Evolutionary conservation across 1,140 invertebrate species (phyloP).

Genomic region (Halictus rubicundus): DNA sequence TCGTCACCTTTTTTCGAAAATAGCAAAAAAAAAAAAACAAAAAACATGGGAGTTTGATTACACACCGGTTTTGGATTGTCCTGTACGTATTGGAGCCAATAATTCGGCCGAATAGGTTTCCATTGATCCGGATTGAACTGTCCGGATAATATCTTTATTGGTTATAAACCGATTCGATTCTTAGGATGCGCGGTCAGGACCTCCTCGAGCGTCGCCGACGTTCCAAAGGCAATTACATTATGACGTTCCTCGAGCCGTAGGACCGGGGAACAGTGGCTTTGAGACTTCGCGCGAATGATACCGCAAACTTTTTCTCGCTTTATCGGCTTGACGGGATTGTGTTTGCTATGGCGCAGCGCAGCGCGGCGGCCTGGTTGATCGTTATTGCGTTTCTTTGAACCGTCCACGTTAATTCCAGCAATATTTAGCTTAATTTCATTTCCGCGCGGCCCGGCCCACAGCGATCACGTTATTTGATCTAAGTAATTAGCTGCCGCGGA

Average conservation of each 20-base stretch:
- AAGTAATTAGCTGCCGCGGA: conserved; percentile 7
- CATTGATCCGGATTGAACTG: no score
- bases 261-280: not conserved
- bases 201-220: not conserved
- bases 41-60: no score
- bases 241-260: not conserved
- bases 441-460: not conserved
- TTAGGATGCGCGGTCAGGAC: not conserved
- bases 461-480: not conserved
- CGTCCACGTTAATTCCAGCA: not conserved
- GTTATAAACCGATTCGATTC: conserved; percentile 6
- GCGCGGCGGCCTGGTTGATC: not conserved
- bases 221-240: conserved; percentile 9
- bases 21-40: no score
- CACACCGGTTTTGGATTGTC: not conserved
- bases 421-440: conserved; percentile 20
- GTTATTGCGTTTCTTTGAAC: not conserved
- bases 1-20: no score
- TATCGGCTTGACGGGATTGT: not conserved
- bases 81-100: not conserved
- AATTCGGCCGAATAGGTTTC: not conserved
- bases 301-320: not conserved
- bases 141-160: conserved; percentile 36
- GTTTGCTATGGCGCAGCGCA: not conserved
- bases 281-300: no score